phyloP scores from a whole-genome alignment of 2,888 invertebrate genomes.

The Dorcus hopei region DNA sequence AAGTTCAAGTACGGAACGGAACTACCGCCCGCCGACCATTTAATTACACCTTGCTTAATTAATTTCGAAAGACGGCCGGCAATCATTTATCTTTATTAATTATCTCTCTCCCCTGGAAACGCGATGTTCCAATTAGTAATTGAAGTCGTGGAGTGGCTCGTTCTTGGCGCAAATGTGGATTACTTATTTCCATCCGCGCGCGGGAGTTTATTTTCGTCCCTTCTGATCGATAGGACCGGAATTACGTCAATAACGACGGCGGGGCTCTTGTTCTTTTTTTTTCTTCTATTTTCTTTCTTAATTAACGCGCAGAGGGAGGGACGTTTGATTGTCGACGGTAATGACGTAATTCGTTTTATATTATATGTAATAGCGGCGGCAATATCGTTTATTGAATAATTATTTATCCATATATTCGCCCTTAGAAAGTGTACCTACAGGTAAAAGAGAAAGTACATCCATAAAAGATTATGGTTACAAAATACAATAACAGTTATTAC shows the following conservation, averaged over 20 bases:
- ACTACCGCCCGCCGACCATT: conserved; percentile 10
- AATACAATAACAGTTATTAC: too few relatives aligned
- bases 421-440: too few relatives aligned
- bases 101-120: conserved; percentile 29
- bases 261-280: not conserved
- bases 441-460: too few relatives aligned
- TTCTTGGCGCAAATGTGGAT: not conserved
- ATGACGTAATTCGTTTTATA: too few relatives aligned
- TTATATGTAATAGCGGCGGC: too few relatives aligned
- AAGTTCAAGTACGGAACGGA: conserved; percentile 9
- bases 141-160: conserved; percentile 5
- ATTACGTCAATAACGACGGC: not conserved
- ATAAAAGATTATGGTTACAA: too few relatives aligned
- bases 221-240: not conserved
- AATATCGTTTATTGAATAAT: too few relatives aligned
- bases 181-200: not conserved
- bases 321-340: too few relatives aligned
- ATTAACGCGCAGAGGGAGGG: too few relatives aligned
- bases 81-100: conserved; percentile 32
- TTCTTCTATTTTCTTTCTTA: not conserved
- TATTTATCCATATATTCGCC: too few relatives aligned
- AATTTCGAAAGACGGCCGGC: conserved; percentile 18
- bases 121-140: conserved; percentile 32
- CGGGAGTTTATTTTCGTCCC: not conserved
- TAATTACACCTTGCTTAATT: conserved; percentile 24